Percentiles rank a stretch among this genome's conserved stretches.
Evolutionary conservation across 2,888 invertebrate species (phyloP).

Genomic region (Dryocosmus kuriphilus): DNA sequence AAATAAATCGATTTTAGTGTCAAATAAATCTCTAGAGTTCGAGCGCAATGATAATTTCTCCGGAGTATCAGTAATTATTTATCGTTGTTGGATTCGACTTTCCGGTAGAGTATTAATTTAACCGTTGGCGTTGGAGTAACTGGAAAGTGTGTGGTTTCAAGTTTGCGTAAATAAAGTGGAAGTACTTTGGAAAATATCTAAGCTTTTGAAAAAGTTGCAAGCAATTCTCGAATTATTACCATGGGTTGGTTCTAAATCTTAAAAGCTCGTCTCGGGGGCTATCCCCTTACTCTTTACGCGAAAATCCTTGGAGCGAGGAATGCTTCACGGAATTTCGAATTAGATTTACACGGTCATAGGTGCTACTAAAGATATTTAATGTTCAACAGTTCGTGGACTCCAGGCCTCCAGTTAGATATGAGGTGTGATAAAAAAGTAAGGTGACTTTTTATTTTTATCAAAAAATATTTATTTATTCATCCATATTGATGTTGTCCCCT

Average conservation of each 20-base stretch:
- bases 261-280: slow-evolving; percentile 12
- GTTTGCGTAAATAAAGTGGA: slow-evolving; percentile 14
- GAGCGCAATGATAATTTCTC: slow-evolving; percentile 16
- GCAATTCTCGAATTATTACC: slow-evolving; percentile 35
- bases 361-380: slow-evolving; percentile 25
- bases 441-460: no score
- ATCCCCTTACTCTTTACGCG: slow-evolving; percentile 1
- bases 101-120: slow-evolving; percentile 11
- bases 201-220: slow-evolving; percentile 28
- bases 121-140: background rate
- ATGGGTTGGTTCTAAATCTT: slow-evolving; percentile 34
- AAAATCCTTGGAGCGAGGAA: slow-evolving; percentile 27
- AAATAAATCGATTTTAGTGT: background rate
- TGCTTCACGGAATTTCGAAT: slow-evolving; percentile 22
- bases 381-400: background rate
- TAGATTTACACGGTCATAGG: slow-evolving; percentile 30
- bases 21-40: background rate
- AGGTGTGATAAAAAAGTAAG: no score
- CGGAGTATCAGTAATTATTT: slow-evolving; percentile 16
- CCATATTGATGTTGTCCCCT: no score
- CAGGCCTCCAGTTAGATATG: background rate
- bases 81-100: background rate
- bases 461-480: no score
- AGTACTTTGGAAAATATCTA: slow-evolving; percentile 34
- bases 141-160: slow-evolving; percentile 12